These are phyloP conservation scores for Hormiphora californensis DNA, from an alignment of 37 sponge, comb jelly and placozoan genomes.

Conservation along the genomic window DNA sequence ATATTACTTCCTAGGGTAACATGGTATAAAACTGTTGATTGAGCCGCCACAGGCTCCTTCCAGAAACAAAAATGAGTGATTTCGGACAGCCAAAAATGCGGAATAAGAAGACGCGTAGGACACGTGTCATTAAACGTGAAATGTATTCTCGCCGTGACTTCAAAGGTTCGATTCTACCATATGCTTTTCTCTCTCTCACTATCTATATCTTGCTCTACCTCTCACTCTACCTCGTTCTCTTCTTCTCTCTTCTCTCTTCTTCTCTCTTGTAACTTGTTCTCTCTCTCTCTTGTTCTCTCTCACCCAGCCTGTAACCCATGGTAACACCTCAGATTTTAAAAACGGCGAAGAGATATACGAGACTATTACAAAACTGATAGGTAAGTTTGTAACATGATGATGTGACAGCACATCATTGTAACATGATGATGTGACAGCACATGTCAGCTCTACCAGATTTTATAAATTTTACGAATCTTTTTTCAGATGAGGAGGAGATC, in stretches of 20 bases:
- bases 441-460: too few relatives aligned
- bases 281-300: background rate
- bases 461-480: background rate
- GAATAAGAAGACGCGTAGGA: conserved; percentile 12
- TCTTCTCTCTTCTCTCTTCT: background rate
- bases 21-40: too few relatives aligned
- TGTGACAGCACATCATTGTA: too few relatives aligned
- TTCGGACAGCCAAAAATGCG: too few relatives aligned
- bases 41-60: too few relatives aligned
- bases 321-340: background rate
- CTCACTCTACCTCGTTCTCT: background rate
- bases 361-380: conserved; percentile 4
- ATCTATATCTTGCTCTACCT: background rate
- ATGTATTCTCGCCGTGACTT: conserved; percentile 28
- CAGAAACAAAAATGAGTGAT: too few relatives aligned
- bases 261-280: background rate
- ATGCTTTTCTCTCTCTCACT: background rate
- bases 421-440: too few relatives aligned
- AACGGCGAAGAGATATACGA: conserved; percentile 45
- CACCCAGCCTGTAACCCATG: background rate
- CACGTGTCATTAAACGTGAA: conserved; percentile 43
- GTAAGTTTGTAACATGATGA: background rate
- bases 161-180: background rate
- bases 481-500: conserved; percentile 41
- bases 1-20: too few relatives aligned